A percentile compares a stretch with the other conserved stretches of the same genome.
Evolutionary conservation across 92 coral and sea anemone genomes (phyloP).

Genomic region (Porites divaricata): DNA sequence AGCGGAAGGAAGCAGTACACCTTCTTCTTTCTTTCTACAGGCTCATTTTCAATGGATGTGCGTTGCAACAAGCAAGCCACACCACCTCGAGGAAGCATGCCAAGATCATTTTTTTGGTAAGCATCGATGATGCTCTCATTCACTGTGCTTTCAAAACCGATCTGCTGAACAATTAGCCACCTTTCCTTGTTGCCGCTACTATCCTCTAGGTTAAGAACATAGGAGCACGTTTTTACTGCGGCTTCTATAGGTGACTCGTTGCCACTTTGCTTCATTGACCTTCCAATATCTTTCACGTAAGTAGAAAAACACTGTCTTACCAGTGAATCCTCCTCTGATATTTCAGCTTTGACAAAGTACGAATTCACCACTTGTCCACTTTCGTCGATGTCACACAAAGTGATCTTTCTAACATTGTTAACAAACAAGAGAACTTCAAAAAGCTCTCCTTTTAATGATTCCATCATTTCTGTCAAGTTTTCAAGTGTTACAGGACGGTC

Average conservation of each 20-base stretch:
- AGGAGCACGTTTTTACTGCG: conserved; percentile 56
- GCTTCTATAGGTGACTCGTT: conserved; percentile 33
- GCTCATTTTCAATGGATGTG: neutral
- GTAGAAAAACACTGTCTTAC: conserved; percentile 60
- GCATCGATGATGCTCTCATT: conserved; percentile 40
- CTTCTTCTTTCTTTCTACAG: neutral
- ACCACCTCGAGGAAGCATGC: conserved; percentile 95
- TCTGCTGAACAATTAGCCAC: conserved; percentile 84
- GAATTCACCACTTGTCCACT: conserved; percentile 31
- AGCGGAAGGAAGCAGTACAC: conserved; percentile 96
- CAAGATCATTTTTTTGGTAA: conserved; percentile 54
- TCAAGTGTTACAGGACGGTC: conserved; percentile 29
- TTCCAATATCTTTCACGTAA: conserved; percentile 31
- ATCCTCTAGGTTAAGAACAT: conserved; percentile 63
- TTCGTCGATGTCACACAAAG: conserved; percentile 65
- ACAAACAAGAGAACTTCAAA: conserved; percentile 78
- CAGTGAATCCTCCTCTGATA: conserved; percentile 61
- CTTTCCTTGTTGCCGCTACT: conserved; percentile 62
- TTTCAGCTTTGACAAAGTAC: conserved; percentile 57
- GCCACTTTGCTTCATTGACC: conserved; percentile 8
- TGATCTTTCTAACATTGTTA: conserved; percentile 71
- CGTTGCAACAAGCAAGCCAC: conserved; percentile 68
- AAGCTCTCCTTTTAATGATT: conserved; percentile 60
- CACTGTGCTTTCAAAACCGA: conserved; percentile 65
- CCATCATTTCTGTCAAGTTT: conserved; percentile 54